Conservation (phyloP, 2,888 invertebrate genomes). For the Rapana venosa region DNA sequence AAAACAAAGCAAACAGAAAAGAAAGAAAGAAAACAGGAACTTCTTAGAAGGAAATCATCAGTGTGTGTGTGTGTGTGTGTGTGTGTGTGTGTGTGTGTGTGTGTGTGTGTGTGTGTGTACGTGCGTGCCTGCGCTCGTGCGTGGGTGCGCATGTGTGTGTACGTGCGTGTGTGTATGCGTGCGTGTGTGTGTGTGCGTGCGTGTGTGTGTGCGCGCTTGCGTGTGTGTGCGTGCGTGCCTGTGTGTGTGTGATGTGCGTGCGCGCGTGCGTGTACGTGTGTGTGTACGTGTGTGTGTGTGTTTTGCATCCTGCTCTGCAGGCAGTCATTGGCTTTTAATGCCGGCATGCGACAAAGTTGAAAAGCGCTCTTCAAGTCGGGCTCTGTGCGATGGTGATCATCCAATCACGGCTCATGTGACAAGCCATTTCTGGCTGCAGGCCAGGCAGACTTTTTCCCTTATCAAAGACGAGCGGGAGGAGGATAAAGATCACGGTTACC, state of each 20-base stretch:
- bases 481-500: slow-evolving; percentile 23
- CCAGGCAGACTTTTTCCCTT: neutral
- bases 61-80: neutral
- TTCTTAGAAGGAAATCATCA: neutral
- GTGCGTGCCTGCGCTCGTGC: too few relatives aligned
- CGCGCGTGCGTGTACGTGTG: neutral
- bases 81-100: too few relatives aligned
- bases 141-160: too few relatives aligned
- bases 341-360: slow-evolving; percentile 31
- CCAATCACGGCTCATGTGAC: slow-evolving; percentile 38
- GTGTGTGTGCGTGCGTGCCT: neutral
- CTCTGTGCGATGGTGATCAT: neutral
- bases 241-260: slow-evolving; percentile 21
- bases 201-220: neutral
- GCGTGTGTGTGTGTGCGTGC: neutral
- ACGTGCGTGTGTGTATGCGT: too few relatives aligned
- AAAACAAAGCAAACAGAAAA: neutral
- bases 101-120: too few relatives aligned
- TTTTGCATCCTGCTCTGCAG: neutral
- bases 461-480: slow-evolving; percentile 7
- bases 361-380: neutral
- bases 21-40: neutral
- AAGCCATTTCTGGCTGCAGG: slow-evolving; percentile 17
- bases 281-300: neutral
- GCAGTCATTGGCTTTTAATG: slow-evolving; percentile 10